phyloP scores from a whole-genome alignment of 2,888 invertebrate genomes.

The Euplagia quadripunctaria region DNA sequence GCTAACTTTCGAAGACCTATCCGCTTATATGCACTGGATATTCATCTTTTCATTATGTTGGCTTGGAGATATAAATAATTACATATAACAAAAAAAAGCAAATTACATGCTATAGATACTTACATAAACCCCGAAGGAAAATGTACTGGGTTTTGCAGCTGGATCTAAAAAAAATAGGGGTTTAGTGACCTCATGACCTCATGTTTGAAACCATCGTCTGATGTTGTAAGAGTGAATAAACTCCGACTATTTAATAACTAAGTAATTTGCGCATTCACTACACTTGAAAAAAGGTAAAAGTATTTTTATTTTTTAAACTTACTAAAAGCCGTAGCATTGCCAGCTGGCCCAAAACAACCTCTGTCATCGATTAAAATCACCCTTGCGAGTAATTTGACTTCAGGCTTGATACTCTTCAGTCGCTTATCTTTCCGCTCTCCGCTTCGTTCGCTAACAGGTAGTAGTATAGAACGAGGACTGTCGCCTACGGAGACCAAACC shows the following conservation, averaged over 20 bases:
- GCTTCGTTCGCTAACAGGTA: constrained; percentile 65
- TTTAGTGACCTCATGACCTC: background rate
- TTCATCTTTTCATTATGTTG: background rate
- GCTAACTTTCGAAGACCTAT: too few relatives aligned
- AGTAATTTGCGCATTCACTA: background rate
- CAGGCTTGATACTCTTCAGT: constrained; percentile 52
- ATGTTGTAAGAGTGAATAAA: background rate
- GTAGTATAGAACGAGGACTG: constrained; percentile 57
- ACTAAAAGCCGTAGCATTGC: constrained; percentile 79
- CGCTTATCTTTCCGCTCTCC: constrained; percentile 40
- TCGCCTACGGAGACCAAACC: constrained; percentile 70
- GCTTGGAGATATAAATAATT: background rate
- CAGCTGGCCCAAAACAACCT: constrained; percentile 74
- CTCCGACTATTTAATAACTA: background rate
- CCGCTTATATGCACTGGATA: background rate
- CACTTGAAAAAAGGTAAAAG: too few relatives aligned
- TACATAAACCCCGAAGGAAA: constrained; percentile 68
- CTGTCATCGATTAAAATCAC: constrained; percentile 76
- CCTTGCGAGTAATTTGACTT: constrained; percentile 72
- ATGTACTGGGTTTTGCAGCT: constrained; percentile 49
- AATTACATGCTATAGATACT: constrained; percentile 52
- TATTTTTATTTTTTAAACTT: constrained; percentile 30
- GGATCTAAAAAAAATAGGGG: constrained; percentile 67
- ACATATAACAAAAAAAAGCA: background rate
- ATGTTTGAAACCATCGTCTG: too few relatives aligned